A percentile compares a stretch with the other conserved stretches of the same genome.
phyloP scores from a whole-genome alignment of 23 tunicate genomes.

The Ascidia mentula region DNA sequence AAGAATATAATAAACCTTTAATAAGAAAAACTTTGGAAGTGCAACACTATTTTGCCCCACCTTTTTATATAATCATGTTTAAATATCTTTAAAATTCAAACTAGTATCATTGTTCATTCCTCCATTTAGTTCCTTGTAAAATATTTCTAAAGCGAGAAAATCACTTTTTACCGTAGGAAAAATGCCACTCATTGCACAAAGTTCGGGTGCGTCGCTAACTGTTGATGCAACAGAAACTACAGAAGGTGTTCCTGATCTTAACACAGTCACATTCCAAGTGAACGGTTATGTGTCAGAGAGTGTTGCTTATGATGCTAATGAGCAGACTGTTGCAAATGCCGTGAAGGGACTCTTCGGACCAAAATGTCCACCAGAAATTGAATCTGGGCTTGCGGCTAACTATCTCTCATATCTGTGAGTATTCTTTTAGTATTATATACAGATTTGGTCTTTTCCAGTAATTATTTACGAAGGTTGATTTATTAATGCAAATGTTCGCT shows the following conservation, averaged over 20 bases:
- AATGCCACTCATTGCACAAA: not conserved
- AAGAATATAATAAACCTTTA: not conserved
- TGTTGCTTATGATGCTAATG: constrained; percentile 36
- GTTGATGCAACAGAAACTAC: not conserved
- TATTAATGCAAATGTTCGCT: too few species aligned
- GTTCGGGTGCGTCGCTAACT: not conserved
- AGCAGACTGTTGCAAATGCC: constrained; percentile 27
- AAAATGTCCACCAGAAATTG: constrained; percentile 50
- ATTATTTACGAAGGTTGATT: not conserved
- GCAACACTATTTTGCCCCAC: too few species aligned
- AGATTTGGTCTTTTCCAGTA: not conserved
- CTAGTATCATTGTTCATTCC: too few species aligned
- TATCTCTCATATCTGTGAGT: not conserved
- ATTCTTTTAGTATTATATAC: not conserved
- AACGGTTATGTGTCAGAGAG: constrained; percentile 33
- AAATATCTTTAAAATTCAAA: too few species aligned
- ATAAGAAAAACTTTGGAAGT: not conserved
- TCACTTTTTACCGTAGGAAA: constrained; percentile 5
- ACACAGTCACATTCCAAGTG: constrained; percentile 32
- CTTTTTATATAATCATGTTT: too few species aligned
- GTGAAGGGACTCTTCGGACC: constrained; percentile 53
- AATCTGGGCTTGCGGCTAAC: constrained; percentile 2
- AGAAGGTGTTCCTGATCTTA: constrained; percentile 28
- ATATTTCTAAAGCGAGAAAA: too few species aligned
- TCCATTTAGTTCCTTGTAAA: too few species aligned